Evolutionary conservation across 2,113 vertebrate genomes (phyloP), one percentile per base, ranked within the genome.

Genomic region (Tragelaphus imberbis): DNA sequence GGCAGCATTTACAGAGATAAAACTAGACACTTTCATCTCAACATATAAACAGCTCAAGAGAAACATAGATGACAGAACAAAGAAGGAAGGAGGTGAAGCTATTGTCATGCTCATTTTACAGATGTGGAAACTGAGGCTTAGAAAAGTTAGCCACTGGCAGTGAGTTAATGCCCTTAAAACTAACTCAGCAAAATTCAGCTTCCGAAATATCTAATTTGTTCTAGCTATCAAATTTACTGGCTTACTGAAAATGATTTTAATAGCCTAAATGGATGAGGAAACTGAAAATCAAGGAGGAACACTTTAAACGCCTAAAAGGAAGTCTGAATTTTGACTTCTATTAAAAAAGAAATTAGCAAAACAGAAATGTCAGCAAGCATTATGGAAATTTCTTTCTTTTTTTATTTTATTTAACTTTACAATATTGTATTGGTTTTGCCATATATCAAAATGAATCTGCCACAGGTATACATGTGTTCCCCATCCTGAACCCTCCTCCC

Each of bases 281-380:
- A 93, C 40, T 59, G 11, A 92, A 95, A 94, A 84, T 79, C 44
- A 97, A 94, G 89, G 25, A 90, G 40, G 27, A 90, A 85, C 75
- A 88, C 75, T 77, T 96, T 94, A 82, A 94, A 55, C 65, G 2
- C 53, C 93, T 53, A 40, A 86, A 95, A 75, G 12, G 6, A 87
- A 90, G 47, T 49, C 11, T 58, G 25, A 88, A 84, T 53, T 94
- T 97, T 53, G 0, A 68, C 85, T 89, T 97, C 40, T 49, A 36
- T 44, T 28, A 85, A 96, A 79, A 80, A 68, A 36, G 23, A 71
- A 71, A 71, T 40, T 16, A 79, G 15, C 28, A 91, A 61, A 93
- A 65, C 40, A 93, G 75, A 92, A 95, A 85, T 84, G 11, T 81
- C n/a, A 93, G 40, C n/a, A 68, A 47, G 53, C 55, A 14, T 55